Base-by-base conservation (phyloP, 2,888 invertebrate genomes). In the Sepiola atlantica region DNA sequence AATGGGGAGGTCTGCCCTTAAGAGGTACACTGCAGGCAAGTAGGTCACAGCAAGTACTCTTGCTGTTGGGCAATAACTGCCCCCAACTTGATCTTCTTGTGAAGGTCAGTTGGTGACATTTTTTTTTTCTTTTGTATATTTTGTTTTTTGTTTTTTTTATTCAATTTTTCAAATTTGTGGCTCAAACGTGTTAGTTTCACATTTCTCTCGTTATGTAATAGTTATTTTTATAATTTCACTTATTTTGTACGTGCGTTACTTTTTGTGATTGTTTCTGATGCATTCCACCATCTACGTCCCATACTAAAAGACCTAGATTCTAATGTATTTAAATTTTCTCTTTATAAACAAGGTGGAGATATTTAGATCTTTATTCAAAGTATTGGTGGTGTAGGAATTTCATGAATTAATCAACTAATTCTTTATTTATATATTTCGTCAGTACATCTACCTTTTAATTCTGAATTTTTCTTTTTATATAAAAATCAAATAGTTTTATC, bases 41-140 rank as follows among this genome's bases (percentile, higher is more conserved):
- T 93, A 28, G 93, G 93, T 93, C 93, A 93, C 93, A 93, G 93
- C 93, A 93, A 93, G 93, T 93, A 93, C 28, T 54, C 93, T 93
- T 93, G 93, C 55, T 93, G 93, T 93, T 93, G 93, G 93, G 93
- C 55, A 28, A 32, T 55, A 32, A 55, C 91, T 91, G 93, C 55
- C 93, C 93, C 93, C n/a, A 93, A 93, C 93, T 91, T 61, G 91
- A 24, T 24, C 21, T 32, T 91, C 32, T 91, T 12, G 20, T 61
- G 24, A 61, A 32, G 20, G 24, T 91, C 35, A 91, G 91, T 91
- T 91, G 91, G 91, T 91, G 91, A 91, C 91, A 35, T 28, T 14
- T 1, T 35, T 35, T 91, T 32, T 35, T 91, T 91, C 2, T 90
- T 90, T 90, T 1, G 12, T 90, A 20, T 90, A 8, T 45, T 4